phyloP scores from a whole-genome alignment of 2,797 vertebrate genomes.

The Sphaeramia orbicularis region DNA sequence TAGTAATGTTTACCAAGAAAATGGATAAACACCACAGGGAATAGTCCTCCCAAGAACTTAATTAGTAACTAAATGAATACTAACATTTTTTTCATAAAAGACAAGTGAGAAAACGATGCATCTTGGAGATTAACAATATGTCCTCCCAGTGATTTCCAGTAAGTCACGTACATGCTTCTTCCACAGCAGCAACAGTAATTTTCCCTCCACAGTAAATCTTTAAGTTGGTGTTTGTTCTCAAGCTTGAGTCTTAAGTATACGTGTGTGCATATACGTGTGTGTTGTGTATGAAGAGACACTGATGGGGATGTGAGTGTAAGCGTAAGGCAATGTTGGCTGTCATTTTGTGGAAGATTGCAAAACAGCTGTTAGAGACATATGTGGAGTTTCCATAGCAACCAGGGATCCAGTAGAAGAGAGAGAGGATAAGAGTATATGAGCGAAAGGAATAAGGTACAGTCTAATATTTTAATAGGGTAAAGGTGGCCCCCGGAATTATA shows the following conservation, averaged over 20 bases:
- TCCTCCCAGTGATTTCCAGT: conserved; percentile 11
- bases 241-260: background rate
- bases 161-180: background rate
- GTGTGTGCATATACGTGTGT: conserved; percentile 8
- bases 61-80: background rate
- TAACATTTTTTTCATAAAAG: background rate
- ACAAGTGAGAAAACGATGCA: background rate
- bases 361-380: conserved; percentile 81
- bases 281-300: conserved; percentile 6
- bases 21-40: background rate
- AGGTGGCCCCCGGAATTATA: background rate
- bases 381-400: conserved; percentile 83
- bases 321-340: conserved; percentile 44
- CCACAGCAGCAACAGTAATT: conserved; percentile 13
- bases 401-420: conserved; percentile 41
- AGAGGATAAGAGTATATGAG: conserved; percentile 3
- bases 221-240: conserved; percentile 24
- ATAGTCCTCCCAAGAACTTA: background rate
- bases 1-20: background rate
- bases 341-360: conserved; percentile 71
- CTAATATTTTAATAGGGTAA: background rate
- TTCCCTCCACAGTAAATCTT: conserved; percentile 15
- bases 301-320: conserved; percentile 30
- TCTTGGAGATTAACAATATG: conserved; percentile 12
- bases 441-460: conserved; percentile 16